Conservation (phyloP, 2,113 vertebrate species). For the Calonectris borealis region DNA sequence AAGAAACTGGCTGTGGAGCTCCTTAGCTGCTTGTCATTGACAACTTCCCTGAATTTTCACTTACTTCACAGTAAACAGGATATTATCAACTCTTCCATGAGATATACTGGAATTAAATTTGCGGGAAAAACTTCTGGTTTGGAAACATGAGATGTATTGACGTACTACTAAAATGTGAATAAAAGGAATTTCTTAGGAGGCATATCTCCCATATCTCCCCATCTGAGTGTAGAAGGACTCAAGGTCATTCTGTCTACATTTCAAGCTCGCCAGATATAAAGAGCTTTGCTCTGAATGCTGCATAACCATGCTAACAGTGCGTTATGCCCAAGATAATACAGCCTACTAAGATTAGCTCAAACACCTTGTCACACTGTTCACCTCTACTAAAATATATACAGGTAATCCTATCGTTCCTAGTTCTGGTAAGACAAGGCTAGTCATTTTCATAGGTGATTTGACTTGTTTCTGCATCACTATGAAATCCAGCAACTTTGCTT, state of each 20-base stretch:
- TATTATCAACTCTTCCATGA: background rate
- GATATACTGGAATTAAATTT: background rate
- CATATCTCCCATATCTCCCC: background rate
- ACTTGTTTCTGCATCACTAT: background rate
- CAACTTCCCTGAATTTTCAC: background rate
- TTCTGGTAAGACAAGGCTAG: background rate
- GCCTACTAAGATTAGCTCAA: background rate
- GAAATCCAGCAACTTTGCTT: background rate
- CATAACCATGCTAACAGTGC: background rate
- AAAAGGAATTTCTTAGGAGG: background rate
- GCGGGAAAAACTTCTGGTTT: background rate
- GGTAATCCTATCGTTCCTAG: background rate
- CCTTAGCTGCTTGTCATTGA: background rate
- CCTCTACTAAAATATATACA: background rate
- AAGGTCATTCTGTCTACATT: background rate
- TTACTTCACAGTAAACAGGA: background rate
- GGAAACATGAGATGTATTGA: background rate
- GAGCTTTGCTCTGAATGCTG: background rate
- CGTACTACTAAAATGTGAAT: background rate
- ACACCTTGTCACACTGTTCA: background rate
- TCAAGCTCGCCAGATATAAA: rapidly evolving
- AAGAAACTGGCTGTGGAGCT: background rate
- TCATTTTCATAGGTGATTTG: background rate
- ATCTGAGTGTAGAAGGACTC: background rate
- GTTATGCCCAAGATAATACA: background rate